Percentiles rank a stretch among this genome's conserved stretches.
These are phyloP conservation scores for Hemaris fuciformis DNA, from an alignment of 2,888 invertebrate species.

Conservation along the genomic window DNA sequence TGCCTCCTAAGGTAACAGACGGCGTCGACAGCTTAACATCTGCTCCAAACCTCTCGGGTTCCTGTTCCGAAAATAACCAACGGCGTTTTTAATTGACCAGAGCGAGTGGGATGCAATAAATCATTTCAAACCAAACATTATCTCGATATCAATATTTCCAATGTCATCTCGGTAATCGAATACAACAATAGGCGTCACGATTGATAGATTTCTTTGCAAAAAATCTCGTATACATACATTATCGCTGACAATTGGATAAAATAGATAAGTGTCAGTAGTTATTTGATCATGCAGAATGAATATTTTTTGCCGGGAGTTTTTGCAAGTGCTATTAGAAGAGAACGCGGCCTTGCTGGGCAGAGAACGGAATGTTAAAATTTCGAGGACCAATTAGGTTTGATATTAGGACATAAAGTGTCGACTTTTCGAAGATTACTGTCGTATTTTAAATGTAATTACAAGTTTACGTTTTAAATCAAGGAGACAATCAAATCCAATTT, in stretches of 20 bases:
- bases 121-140: slow-evolving; percentile 2
- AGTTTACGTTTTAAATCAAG: too few species aligned
- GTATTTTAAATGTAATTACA: too few species aligned
- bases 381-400: too few species aligned
- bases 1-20: too few species aligned
- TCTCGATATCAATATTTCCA: slow-evolving; percentile 4
- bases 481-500: too few species aligned
- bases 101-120: neutral
- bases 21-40: too few species aligned
- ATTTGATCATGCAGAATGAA: neutral
- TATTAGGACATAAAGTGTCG: too few species aligned
- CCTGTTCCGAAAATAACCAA: neutral
- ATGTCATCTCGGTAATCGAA: slow-evolving; percentile 5
- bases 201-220: slow-evolving; percentile 1
- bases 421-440: too few species aligned
- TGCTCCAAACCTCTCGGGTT: too few species aligned
- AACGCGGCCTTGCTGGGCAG: too few species aligned
- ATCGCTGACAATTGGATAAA: neutral
- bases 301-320: neutral
- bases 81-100: neutral
- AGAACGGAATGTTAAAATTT: too few species aligned
- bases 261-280: neutral
- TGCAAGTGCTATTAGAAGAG: too few species aligned
- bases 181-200: slow-evolving; percentile 1
- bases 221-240: neutral